Base-by-base conservation (phyloP, 2,888 invertebrate species). In the Ophion ellenae region DNA sequence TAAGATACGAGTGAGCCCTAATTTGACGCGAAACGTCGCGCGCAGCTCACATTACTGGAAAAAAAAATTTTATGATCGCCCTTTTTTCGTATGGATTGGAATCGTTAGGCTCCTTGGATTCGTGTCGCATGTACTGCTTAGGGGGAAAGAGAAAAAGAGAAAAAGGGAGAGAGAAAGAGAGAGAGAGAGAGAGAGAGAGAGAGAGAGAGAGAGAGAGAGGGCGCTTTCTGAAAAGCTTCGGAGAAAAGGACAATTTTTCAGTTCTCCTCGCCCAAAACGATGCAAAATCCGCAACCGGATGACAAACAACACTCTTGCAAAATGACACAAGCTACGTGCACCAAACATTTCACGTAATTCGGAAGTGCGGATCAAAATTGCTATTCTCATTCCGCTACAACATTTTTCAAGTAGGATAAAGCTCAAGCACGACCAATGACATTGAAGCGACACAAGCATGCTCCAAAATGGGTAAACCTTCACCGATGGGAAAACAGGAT, bases 1-100 rank as follows among this genome's bases (percentile, higher is more conserved):
- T 14, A 47, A 47, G 47, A 63, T 74, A 63, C 53, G 28, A 61
- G 81, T 73, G 76, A 77, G 59, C 81, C 61, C 61, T 45, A 4
- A 32, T 32, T 32, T 32, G 32, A 32, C 32, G 32, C 3, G 32
- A 32, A 32, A 32, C 32, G 32, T 32, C 32, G 32, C 32, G 32
- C 32, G 64, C 61, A 20, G 61, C 7, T 40, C 7, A 40, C 40
- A 40, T 40, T 40, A 40, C 40, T 40, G 9, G 24, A 17, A 53
- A 47, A 53, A 53, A 53, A 17, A 14, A 53, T 4, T 53, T 2
- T 5, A 17, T 53, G 17, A 53, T 0, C 47, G 47, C 2, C 1
- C 47, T 47, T 14, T 14, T 47, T 14, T 3, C 2, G 47, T 14
- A 0, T 14, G 9, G 9, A 40, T 14, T 47, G 11, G 47, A 14